Conservation (phyloP, 2,888 invertebrate species). For the Therioaphis trifolii region DNA sequence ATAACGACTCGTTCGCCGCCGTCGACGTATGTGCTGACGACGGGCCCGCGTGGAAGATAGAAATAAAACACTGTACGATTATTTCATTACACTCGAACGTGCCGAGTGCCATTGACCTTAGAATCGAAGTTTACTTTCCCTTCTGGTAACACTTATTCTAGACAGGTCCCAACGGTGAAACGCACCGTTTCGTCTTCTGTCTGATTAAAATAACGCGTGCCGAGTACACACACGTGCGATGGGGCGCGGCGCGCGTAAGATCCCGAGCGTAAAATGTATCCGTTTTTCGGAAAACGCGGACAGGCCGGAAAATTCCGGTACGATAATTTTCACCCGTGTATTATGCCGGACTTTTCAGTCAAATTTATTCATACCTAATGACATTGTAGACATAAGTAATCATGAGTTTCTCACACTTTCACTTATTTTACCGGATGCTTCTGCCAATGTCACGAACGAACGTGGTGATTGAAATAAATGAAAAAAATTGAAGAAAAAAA, state of each 20-base stretch:
- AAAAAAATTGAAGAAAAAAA: slow-evolving; percentile 8
- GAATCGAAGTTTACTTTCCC: slow-evolving; percentile 61
- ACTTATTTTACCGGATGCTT: slow-evolving; percentile 56
- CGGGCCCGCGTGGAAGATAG: not conserved
- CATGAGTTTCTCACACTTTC: slow-evolving; percentile 61
- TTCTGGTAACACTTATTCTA: slow-evolving; percentile 57
- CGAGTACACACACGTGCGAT: not conserved
- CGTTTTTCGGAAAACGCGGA: slow-evolving; percentile 28
- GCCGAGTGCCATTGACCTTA: slow-evolving; percentile 58
- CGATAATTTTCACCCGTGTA: slow-evolving; percentile 9
- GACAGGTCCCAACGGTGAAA: slow-evolving; percentile 59
- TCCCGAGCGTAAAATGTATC: not conserved
- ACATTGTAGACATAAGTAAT: slow-evolving; percentile 43
- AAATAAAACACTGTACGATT: slow-evolving; percentile 48
- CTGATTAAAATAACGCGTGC: slow-evolving; percentile 31
- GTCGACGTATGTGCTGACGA: no score
- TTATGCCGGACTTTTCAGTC: slow-evolving; percentile 9
- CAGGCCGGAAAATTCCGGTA: not conserved
- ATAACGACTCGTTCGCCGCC: no score
- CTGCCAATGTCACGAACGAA: slow-evolving; percentile 58
- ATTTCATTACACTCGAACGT: slow-evolving; percentile 52
- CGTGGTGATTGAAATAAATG: slow-evolving; percentile 43
- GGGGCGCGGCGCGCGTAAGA: not conserved
- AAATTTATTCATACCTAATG: slow-evolving; percentile 39
- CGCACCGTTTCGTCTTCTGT: slow-evolving; percentile 41